Base-by-base conservation (phyloP, 2,888 invertebrate species). In the Watsonalla cultraria region DNA sequence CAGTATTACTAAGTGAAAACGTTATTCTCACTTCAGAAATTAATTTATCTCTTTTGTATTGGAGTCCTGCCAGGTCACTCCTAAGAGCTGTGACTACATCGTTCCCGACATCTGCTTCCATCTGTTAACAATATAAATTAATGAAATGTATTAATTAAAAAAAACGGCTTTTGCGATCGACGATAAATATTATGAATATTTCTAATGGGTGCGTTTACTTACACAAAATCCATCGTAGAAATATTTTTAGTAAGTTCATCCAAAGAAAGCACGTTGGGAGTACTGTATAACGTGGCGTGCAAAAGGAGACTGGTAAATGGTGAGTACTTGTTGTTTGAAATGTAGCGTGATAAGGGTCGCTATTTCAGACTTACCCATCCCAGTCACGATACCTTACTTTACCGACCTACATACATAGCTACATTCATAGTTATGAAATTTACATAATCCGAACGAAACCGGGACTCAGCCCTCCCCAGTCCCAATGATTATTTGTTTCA, bases 51-150 rank as follows among this genome's bases (percentile, higher is more conserved):
- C 95, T 92, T 84, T 96, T 96, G 80, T 96, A 97, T 73, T 96
- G 96, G 50, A 96, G 87, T 4, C 94, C 96, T 14, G 97, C 97
- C 65, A 97, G 85, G 82, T 97, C 97, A 82, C 96, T 96, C 65
- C 96, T 93, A 57, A 97, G 86, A 8, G 94, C 92, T 45, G 96
- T 96, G 35, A 95, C 92, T 65, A 95, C 83, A 79, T 96, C 96
- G 73, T 94, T 92, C 57, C 75, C 85, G 57, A 84, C 78, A 42
- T 90, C 89, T 64, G 92, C 86, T 58, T 93, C 92, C 92, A 93
- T 92, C 93, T 93, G 77, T 55, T 78, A 69, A 24, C 24, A 24
- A 24, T 24, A 24, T 24, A 24, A 24, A 24, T 24, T 1, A 2
- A 24, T 24, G 1, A 24, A 24, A 24, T 2, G 24, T 24, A 1